Percentiles rank a stretch among this genome's conserved stretches.
Conservation (phyloP, 2,797 vertebrate genomes). For the Rhincodon typus region DNA sequence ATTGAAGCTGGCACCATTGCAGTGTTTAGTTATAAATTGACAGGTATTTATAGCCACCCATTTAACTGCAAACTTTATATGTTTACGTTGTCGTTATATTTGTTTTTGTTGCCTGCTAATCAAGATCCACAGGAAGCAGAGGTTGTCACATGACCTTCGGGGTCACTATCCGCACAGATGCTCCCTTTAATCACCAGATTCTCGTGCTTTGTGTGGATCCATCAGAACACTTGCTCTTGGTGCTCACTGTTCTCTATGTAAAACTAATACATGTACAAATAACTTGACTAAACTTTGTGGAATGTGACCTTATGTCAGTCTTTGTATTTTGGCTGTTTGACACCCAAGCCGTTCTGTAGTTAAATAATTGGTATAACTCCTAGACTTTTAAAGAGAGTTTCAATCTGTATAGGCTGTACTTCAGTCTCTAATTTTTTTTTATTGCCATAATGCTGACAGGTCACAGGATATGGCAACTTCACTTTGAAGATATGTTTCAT, state of each 20-base stretch:
- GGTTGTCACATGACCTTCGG: neutral
- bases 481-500: constrained; percentile 18
- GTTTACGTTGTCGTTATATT: constrained; percentile 26
- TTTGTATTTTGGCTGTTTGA: neutral
- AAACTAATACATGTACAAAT: neutral
- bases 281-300: neutral
- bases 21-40: constrained; percentile 34
- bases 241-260: neutral
- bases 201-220: neutral
- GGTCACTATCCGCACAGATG: constrained; percentile 1
- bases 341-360: constrained; percentile 1
- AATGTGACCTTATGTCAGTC: neutral
- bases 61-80: constrained; percentile 27
- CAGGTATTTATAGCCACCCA: constrained; percentile 30
- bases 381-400: neutral
- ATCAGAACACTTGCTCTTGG: neutral
- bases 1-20: constrained; percentile 14
- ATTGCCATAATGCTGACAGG: neutral
- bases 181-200: neutral
- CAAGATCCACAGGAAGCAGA: constrained; percentile 3
- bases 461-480: constrained; percentile 12
- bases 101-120: constrained; percentile 25
- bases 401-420: constrained; percentile 16
- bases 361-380: neutral
- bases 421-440: constrained; percentile 6